Conservation (phyloP, 2,113 vertebrate species). For the Pluvianellus socialis region DNA sequence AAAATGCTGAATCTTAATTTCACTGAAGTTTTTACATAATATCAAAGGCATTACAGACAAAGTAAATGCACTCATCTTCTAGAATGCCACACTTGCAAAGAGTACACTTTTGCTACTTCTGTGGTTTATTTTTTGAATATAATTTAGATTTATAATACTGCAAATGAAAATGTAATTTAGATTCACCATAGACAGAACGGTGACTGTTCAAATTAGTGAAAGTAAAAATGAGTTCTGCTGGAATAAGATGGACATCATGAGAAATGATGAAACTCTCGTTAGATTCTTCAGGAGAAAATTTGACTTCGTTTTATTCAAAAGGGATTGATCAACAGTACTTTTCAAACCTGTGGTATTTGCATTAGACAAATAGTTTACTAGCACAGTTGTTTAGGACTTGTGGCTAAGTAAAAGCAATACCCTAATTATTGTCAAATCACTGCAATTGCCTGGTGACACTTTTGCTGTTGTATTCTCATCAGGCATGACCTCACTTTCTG, state of each 20-base stretch:
- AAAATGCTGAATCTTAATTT: background rate
- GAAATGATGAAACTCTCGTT: background rate
- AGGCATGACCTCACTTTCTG: constrained; percentile 54
- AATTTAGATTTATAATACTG: background rate
- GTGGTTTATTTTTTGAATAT: background rate
- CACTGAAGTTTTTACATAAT: background rate
- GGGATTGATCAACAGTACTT: background rate
- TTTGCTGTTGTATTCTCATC: constrained; percentile 46
- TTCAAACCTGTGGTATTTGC: background rate
- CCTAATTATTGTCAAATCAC: constrained; percentile 39
- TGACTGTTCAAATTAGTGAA: background rate
- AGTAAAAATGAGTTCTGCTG: background rate
- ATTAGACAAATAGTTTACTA: background rate
- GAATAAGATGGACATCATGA: background rate
- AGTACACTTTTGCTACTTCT: background rate
- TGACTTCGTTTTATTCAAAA: background rate
- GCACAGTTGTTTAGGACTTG: background rate
- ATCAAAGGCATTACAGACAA: background rate
- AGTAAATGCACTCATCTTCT: background rate
- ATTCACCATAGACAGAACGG: background rate
- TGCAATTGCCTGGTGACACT: constrained; percentile 21
- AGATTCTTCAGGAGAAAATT: background rate
- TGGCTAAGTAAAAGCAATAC: constrained; percentile 8
- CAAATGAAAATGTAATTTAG: background rate
- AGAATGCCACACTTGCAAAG: background rate